Percentiles rank a stretch among this genome's conserved stretches.
phyloP scores from a whole-genome alignment of 2,888 invertebrate species.

The Nephrocerus scutellatus region DNA sequence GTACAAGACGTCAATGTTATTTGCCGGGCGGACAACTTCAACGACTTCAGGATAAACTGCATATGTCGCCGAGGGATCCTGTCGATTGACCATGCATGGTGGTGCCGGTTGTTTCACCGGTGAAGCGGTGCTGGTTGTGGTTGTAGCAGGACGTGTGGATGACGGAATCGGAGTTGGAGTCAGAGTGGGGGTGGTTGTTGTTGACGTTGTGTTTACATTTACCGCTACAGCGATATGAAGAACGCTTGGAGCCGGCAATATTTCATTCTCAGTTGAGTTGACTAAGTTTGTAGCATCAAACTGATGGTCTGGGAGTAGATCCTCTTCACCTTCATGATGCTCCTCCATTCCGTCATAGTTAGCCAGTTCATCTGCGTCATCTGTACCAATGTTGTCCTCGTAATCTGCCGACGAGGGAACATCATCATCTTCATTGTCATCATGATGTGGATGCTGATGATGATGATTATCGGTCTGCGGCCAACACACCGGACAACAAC shows the following conservation, averaged over 20 bases:
- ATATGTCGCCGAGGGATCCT: constrained; percentile 25
- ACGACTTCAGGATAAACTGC: constrained; percentile 34
- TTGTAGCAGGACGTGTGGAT: constrained; percentile 9
- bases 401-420: constrained; percentile 13
- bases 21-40: constrained; percentile 28
- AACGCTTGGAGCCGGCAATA: too few species aligned
- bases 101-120: constrained; percentile 14
- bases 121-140: constrained; percentile 6
- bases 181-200: constrained; percentile 5
- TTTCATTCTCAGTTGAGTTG: too few species aligned
- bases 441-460: too few species aligned
- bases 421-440: constrained; percentile 24
- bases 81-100: constrained; percentile 17
- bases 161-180: constrained; percentile 8
- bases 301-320: too few species aligned
- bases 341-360: constrained; percentile 19
- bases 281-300: too few species aligned
- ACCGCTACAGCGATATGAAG: too few species aligned
- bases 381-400: constrained; percentile 10
- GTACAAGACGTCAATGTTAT: constrained; percentile 22
- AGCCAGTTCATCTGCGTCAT: constrained; percentile 3
- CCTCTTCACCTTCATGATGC: constrained; percentile 10
- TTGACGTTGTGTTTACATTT: constrained; percentile 1
- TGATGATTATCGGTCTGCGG: constrained; percentile 32
- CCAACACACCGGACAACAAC: constrained; percentile 45